Evolutionary conservation across 2,888 invertebrate genomes (phyloP).

Genomic region (Hymenopus coronatus): DNA sequence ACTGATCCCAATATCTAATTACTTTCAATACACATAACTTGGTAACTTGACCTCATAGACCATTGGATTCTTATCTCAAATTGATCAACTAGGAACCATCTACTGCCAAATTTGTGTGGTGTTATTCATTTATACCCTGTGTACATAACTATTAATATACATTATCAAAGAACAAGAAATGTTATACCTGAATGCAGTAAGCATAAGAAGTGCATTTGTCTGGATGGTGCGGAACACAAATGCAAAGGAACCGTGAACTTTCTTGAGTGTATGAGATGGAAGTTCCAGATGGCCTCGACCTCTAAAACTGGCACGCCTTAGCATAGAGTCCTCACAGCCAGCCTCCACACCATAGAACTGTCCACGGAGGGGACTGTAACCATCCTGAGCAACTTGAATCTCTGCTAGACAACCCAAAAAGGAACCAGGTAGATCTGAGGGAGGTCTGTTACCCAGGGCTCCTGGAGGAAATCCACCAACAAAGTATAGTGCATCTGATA

Average conservation of each 20-base stretch:
- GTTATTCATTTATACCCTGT: too few relatives aligned
- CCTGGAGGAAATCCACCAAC: conserved; percentile 85
- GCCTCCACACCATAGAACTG: conserved; percentile 70
- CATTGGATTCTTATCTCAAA: too few relatives aligned
- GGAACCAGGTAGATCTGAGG: conserved; percentile 48
- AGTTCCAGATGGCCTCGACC: conserved; percentile 79
- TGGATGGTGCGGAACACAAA: conserved; percentile 73
- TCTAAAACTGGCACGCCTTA: conserved; percentile 70
- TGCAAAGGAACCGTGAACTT: conserved; percentile 66
- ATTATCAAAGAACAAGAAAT: background rate
- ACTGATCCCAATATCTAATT: too few relatives aligned
- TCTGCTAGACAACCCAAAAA: conserved; percentile 84
- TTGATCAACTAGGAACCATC: too few relatives aligned
- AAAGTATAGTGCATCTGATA: conserved; percentile 68
- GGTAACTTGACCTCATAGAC: too few relatives aligned
- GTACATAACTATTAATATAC: background rate
- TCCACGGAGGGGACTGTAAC: conserved; percentile 70
- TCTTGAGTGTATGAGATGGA: conserved; percentile 61
- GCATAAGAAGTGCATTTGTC: conserved; percentile 64
- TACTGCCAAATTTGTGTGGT: too few relatives aligned
- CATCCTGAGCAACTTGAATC: conserved; percentile 66
- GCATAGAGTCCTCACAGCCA: conserved; percentile 64
- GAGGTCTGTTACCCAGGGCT: conserved; percentile 43
- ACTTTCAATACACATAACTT: too few relatives aligned
- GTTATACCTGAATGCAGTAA: conserved; percentile 50